Evolutionary conservation across 1,140 invertebrate species (phyloP).

Genomic region (Drosophila navojoa): DNA sequence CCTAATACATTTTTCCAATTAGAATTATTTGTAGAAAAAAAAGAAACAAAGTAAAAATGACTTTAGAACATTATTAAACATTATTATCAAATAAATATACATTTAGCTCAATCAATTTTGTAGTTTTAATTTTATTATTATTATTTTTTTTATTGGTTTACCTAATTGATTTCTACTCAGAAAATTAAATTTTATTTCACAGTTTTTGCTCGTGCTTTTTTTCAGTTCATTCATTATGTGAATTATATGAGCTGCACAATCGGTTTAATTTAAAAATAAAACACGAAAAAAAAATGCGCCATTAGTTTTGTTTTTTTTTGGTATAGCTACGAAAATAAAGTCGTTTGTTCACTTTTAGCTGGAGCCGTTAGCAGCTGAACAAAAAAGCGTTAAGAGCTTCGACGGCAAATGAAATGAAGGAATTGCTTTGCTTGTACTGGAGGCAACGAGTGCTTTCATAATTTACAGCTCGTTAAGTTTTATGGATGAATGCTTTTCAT

Average conservation of each 20-base stretch:
- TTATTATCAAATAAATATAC: no score
- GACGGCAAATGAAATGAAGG: conserved; percentile 3
- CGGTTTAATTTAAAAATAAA: not conserved
- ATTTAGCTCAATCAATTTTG: no score
- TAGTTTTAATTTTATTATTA: no score
- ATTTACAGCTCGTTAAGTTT: conserved; percentile 78
- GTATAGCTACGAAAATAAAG: not conserved
- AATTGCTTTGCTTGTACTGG: conserved; percentile 25
- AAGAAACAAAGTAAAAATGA: no score
- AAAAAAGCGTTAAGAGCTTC: conserved; percentile 1
- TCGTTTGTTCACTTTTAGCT: conserved; percentile 22
- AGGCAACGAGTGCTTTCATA: conserved; percentile 53
- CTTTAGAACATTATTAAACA: no score
- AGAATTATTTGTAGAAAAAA: no score
- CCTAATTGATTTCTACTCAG: not conserved
- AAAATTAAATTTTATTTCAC: not conserved
- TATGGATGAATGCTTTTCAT: conserved; percentile 65
- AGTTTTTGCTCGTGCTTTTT: not conserved
- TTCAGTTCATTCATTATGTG: not conserved
- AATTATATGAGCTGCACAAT: not conserved
- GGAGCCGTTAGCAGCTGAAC: not conserved
- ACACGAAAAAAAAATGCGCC: not conserved
- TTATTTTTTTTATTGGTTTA: not conserved
- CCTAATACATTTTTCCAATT: no score
- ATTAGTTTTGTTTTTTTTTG: not conserved